Percentiles rank a stretch among this genome's conserved stretches.
phyloP scores from a whole-genome alignment of 2,888 invertebrate genomes.

The Trichogramma evanescens region DNA sequence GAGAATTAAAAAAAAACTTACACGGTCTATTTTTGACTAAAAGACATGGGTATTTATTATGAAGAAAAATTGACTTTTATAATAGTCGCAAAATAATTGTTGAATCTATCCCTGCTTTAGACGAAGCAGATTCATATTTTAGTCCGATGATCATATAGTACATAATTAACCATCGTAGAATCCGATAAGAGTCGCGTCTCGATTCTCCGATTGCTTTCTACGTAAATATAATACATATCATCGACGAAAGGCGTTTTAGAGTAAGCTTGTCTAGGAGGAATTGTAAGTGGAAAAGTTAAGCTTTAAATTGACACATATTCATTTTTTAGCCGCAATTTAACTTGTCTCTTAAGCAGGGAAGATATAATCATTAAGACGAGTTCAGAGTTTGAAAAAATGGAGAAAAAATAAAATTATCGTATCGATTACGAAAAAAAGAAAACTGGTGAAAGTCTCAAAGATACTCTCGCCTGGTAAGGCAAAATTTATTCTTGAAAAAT shows the following conservation, averaged over 20 bases:
- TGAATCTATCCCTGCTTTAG: constrained; percentile 8
- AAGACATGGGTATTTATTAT: no score
- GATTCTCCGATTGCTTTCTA: constrained; percentile 9
- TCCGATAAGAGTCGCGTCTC: not conserved
- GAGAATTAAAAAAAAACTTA: not conserved
- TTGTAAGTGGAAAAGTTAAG: not conserved
- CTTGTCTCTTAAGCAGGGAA: constrained; percentile 12
- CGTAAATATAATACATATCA: constrained; percentile 10
- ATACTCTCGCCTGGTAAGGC: constrained; percentile 1
- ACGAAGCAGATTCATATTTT: constrained; percentile 1
- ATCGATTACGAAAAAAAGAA: not conserved
- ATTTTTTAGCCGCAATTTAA: not conserved
- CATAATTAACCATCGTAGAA: not conserved
- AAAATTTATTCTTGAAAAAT: constrained; percentile 4
- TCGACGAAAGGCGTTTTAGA: not conserved
- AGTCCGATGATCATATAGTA: not conserved
- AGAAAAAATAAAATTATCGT: not conserved
- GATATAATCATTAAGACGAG: not conserved
- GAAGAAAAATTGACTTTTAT: no score
- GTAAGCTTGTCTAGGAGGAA: not conserved
- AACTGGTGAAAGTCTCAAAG: constrained; percentile 18
- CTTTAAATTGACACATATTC: not conserved
- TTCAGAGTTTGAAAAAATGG: no score
- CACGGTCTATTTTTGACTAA: constrained; percentile 9
- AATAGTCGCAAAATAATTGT: constrained; percentile 1